These are phyloP conservation scores for Macroglossus sobrinus DNA, from an alignment of 2,113 vertebrate species.

Conservation along the genomic window DNA sequence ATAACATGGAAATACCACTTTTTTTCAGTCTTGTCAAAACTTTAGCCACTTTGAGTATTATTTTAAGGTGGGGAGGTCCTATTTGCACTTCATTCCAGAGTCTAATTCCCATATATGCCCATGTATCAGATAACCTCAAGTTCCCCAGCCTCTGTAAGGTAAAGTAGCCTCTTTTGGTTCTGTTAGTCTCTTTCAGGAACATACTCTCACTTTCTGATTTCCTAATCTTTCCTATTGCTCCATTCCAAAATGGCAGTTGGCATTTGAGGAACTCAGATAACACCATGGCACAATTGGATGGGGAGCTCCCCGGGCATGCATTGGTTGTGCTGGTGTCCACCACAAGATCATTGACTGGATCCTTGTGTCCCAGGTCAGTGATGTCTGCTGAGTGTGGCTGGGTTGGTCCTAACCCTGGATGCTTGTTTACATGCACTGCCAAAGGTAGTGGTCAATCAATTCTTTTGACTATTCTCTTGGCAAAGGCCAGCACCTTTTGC, in stretches of 20 bases:
- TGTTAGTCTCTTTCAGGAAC: neutral
- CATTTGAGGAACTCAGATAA: neutral
- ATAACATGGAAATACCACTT: neutral
- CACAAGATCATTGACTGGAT: neutral
- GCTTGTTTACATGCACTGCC: neutral
- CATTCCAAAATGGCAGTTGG: neutral
- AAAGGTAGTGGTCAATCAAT: neutral
- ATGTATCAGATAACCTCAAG: neutral
- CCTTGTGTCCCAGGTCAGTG: neutral
- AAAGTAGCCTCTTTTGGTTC: neutral
- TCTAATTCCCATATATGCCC: neutral
- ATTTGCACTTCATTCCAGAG: neutral
- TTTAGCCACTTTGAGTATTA: neutral
- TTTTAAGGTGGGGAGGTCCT: neutral
- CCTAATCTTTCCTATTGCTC: neutral
- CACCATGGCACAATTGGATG: rapidly evolving
- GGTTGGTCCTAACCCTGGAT: neutral
- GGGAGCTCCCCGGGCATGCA: neutral
- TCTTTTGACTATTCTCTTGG: neutral
- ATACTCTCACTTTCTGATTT: neutral
- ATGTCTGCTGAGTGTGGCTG: neutral
- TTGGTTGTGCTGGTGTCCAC: neutral
- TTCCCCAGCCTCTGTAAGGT: neutral
- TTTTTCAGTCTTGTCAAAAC: neutral
- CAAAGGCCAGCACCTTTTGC: neutral